Base-by-base conservation (phyloP, 2,888 invertebrate species). In the Temnothorax ravouxi region DNA sequence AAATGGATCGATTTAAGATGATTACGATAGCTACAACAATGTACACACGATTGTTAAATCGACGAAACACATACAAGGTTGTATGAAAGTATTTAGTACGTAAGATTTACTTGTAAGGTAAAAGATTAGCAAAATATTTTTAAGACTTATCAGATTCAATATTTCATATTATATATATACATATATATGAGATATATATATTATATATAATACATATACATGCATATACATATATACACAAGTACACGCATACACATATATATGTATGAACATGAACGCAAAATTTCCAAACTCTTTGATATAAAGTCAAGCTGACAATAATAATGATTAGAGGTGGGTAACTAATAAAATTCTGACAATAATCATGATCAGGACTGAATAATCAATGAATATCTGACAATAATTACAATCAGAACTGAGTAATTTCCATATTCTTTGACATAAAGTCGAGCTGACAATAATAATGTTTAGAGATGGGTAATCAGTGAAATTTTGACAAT, bases 41-140 rank as follows among this genome's bases (percentile, higher is more conserved):
- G 84, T 54, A 84, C 61, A 80, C 38, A 72, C 84, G 84, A 89
- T 86, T 89, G 67, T 84, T 84, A 84, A 86, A 88, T 90, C 89
- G 84, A 74, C 84, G 88, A 92, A 88, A 91, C 88, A 91, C 89
- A 94, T 92, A 93, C 93, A 94, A 94, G 94, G 94, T 94, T 94
- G 94, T 94, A 93, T 91, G 94, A 94, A 94, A 94, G 94, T 94
- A 94, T 87, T 92, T 94, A 94, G 93, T 71, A 29, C 76, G 76
- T 94, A 94, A 94, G 92, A 84, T 91, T 90, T 87, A 91, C 90
- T 89, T 81, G 84, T 90, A 89, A 86, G 88, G 87, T 88, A 90
- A 90, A 88, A 93, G 91, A 93, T 91, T 93, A 93, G 91, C 87
- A 85, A 90, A 89, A 93, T 94, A 94, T 94, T 94, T 94, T 94